Percentiles rank a stretch among this genome's conserved stretches.
Conservation (phyloP, 2,888 invertebrate genomes). For the Tipula unca region DNA sequence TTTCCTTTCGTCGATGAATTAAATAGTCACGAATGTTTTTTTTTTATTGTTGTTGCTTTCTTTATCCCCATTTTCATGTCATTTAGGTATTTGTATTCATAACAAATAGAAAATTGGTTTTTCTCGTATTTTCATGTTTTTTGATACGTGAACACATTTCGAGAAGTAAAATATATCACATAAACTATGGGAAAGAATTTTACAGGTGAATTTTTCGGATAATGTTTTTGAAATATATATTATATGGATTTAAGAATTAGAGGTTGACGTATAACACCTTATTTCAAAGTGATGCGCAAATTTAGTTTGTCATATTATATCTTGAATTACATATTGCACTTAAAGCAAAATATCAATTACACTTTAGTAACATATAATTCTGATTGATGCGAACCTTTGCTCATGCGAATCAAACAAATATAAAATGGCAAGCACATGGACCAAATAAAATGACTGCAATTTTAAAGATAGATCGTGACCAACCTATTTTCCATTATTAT, state of each 20-base stretch:
- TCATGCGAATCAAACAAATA: no score
- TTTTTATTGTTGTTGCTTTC: background rate
- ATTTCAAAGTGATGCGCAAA: no score
- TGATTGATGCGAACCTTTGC: no score
- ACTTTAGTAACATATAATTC: no score
- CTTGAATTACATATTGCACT: no score
- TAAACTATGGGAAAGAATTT: background rate
- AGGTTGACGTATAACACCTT: background rate
- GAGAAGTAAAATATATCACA: background rate
- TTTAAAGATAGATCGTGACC: no score
- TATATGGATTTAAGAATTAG: background rate
- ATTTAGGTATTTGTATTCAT: background rate
- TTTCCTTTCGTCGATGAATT: background rate
- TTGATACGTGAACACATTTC: background rate
- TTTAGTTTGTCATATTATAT: no score
- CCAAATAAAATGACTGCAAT: no score
- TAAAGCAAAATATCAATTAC: no score
- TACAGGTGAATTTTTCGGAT: background rate
- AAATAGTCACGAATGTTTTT: background rate
- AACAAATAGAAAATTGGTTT: slow-evolving; percentile 14
- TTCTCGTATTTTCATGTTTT: slow-evolving; percentile 8
- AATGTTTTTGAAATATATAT: background rate
- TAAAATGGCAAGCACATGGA: no score
- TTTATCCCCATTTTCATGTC: background rate
- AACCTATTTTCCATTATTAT: no score